phyloP scores from a whole-genome alignment of 1,140 invertebrate genomes.

The Aphaenogaster ashmeadi region DNA sequence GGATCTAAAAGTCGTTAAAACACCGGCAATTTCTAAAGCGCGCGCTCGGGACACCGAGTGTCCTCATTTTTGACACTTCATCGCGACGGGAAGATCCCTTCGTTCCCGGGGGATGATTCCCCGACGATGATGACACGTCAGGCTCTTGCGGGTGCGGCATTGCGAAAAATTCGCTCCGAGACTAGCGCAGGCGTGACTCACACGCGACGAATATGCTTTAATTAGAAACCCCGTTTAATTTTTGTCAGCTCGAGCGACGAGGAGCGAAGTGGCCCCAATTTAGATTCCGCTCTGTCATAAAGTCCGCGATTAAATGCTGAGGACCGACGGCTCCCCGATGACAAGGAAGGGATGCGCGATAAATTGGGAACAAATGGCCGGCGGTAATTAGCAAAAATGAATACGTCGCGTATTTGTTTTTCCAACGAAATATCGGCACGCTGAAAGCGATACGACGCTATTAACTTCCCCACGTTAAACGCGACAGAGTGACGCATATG shows the following conservation, averaged over 20 bases:
- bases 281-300: constrained; percentile 38
- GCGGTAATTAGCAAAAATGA: constrained; percentile 38
- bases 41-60: neutral
- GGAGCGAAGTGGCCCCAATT: constrained; percentile 44
- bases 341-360: neutral
- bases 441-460: constrained; percentile 4
- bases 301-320: constrained; percentile 14
- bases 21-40: neutral
- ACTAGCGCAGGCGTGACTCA: constrained; percentile 54
- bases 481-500: neutral
- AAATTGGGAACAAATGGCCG: constrained; percentile 21
- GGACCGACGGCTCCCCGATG: neutral
- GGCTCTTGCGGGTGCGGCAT: constrained; percentile 29
- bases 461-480: constrained; percentile 19
- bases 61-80: constrained; percentile 61
- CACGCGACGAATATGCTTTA: constrained; percentile 50
- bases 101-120: constrained; percentile 47
- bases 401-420: constrained; percentile 19
- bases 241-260: constrained; percentile 44
- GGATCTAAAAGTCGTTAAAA: neutral
- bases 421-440: neutral
- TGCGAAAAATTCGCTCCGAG: constrained; percentile 63
- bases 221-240: constrained; percentile 60
- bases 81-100: constrained; percentile 31
- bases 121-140: constrained; percentile 53